Evolutionary conservation across 2,113 vertebrate species (phyloP).

Genomic region (Acanthisitta chloris): DNA sequence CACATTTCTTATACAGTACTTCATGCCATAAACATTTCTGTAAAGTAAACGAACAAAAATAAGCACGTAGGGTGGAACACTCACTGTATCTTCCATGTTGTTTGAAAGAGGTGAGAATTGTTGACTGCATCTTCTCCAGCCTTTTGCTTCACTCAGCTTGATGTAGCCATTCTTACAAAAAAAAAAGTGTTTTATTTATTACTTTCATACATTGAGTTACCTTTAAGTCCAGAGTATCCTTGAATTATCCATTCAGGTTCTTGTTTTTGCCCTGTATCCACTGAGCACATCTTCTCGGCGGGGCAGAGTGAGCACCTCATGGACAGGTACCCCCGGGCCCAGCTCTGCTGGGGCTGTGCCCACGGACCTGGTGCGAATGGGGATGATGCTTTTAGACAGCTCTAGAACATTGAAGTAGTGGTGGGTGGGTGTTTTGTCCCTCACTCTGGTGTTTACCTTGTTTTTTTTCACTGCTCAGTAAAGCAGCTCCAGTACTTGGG

Average conservation of each 20-base stretch:
- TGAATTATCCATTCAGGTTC: background rate
- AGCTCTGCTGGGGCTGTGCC: background rate
- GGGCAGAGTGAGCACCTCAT: too few relatives aligned
- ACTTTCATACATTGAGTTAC: background rate
- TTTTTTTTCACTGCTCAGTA: background rate
- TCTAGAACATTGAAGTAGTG: background rate
- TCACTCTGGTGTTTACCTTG: background rate
- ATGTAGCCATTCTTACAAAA: constrained; percentile 37
- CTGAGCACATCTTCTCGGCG: too few relatives aligned
- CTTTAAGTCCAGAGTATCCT: background rate
- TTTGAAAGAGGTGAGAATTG: background rate
- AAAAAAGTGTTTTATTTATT: constrained; percentile 41
- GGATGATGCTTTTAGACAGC: background rate
- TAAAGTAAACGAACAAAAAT: constrained; percentile 65
- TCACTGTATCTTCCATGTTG: background rate
- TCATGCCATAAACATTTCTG: constrained; percentile 76
- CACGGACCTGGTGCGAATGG: background rate
- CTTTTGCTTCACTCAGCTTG: background rate
- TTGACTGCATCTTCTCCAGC: background rate
- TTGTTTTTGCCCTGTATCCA: background rate
- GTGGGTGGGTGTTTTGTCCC: background rate
- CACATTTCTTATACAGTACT: constrained; percentile 72
- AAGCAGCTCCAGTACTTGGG: background rate
- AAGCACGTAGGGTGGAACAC: constrained; percentile 32
- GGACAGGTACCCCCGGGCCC: too few relatives aligned